phyloP scores from a whole-genome alignment of 2,888 invertebrate species.

The Bruchidius siliquastri region DNA sequence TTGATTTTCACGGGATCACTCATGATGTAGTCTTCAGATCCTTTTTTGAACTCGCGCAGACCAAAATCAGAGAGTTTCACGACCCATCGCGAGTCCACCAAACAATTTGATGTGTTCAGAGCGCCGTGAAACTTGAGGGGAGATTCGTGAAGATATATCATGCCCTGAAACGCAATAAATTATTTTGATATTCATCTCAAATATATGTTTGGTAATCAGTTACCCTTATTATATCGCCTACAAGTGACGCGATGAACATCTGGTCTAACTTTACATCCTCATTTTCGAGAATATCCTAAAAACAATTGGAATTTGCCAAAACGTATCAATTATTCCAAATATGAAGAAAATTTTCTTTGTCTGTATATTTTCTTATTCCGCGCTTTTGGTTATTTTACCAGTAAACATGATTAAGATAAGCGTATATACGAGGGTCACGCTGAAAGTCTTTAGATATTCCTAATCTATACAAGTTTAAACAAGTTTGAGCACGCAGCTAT shows the following conservation, averaged over 20 bases:
- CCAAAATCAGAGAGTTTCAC: slow-evolving; percentile 91
- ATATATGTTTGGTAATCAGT: slow-evolving; percentile 25
- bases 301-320: slow-evolving; percentile 14
- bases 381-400: too few species aligned
- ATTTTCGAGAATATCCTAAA: slow-evolving; percentile 87
- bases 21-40: slow-evolving; percentile 59
- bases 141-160: slow-evolving; percentile 87
- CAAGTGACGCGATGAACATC: slow-evolving; percentile 93
- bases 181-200: too few species aligned
- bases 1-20: slow-evolving; percentile 57
- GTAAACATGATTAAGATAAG: too few species aligned
- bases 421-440: too few species aligned
- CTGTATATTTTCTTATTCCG: too few species aligned
- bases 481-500: too few species aligned
- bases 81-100: slow-evolving; percentile 93
- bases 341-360: too few species aligned
- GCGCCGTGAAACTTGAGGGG: slow-evolving; percentile 83
- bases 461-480: too few species aligned
- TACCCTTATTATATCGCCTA: slow-evolving; percentile 92
- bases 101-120: slow-evolving; percentile 83
- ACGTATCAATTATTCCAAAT: not conserved
- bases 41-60: slow-evolving; percentile 77
- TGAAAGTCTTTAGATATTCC: too few species aligned
- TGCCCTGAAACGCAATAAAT: slow-evolving; percentile 77
- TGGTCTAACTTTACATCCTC: slow-evolving; percentile 93